Evolutionary conservation across 1,140 invertebrate species (phyloP).

Genomic region (Pomacea maculata): DNA sequence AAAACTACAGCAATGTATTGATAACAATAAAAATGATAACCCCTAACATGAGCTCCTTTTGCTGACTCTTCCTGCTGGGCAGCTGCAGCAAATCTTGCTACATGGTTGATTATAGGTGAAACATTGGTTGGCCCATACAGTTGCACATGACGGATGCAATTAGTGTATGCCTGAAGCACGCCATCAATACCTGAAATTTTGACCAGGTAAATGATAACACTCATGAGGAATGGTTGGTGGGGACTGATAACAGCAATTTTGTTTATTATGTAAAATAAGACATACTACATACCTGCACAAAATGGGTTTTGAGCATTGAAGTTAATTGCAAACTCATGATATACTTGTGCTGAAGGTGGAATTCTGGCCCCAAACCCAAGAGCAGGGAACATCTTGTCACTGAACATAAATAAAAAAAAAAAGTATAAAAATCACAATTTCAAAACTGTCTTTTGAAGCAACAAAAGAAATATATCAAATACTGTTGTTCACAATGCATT

Average conservation of each 20-base stretch:
- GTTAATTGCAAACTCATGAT: constrained; percentile 67
- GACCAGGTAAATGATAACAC: neutral
- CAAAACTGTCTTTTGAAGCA: no score
- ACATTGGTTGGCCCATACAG: constrained; percentile 69
- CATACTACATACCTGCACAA: constrained; percentile 63
- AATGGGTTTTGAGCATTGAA: constrained; percentile 70
- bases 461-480: no score
- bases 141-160: constrained; percentile 54
- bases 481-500: no score
- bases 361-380: constrained; percentile 64
- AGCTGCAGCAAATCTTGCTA: constrained; percentile 55
- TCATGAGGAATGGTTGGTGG: neutral
- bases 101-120: constrained; percentile 67
- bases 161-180: constrained; percentile 66
- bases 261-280: neutral
- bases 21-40: neutral
- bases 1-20: neutral
- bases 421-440: neutral
- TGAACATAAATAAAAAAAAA: constrained; percentile 36
- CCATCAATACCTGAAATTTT: constrained; percentile 63
- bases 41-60: constrained; percentile 53
- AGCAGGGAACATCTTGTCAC: constrained; percentile 65
- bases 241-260: neutral
- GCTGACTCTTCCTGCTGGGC: constrained; percentile 53
- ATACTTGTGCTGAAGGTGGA: constrained; percentile 54